Percentiles rank a stretch among this genome's conserved stretches.
These are phyloP conservation scores for Labia minor DNA, from an alignment of 2,888 invertebrate species.

Conservation along the genomic window DNA sequence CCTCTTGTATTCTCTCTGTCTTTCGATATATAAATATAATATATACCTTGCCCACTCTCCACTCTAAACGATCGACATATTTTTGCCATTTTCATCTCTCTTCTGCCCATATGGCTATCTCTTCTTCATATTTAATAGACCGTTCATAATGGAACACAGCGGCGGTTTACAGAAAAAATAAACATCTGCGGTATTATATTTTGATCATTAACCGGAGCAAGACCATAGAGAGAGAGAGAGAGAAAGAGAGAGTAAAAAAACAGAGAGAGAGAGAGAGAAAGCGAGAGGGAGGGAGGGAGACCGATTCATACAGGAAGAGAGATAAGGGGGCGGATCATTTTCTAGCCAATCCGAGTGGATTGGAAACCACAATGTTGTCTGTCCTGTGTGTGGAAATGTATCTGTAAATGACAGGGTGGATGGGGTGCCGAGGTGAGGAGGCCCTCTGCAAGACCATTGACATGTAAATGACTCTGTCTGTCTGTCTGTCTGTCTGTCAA, in stretches of 20 bases:
- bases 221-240: neutral
- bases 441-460: neutral
- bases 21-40: neutral
- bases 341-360: neutral
- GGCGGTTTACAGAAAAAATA: neutral
- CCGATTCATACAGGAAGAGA: too few species aligned
- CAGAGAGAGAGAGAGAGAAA: neutral
- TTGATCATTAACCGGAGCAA: slow-evolving; percentile 3
- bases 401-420: neutral
- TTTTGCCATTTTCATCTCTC: slow-evolving; percentile 9
- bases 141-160: neutral
- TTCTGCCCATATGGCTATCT: neutral
- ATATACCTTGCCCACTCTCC: too few species aligned
- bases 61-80: neutral
- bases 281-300: neutral
- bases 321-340: neutral
- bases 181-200: neutral
- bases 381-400: neutral
- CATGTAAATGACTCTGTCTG: neutral
- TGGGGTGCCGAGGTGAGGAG: neutral
- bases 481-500: neutral
- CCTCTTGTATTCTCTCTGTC: neutral
- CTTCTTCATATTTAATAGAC: neutral
- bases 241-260: neutral
- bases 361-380: neutral